A percentile compares a stretch with the other conserved stretches of the same genome.
Evolutionary conservation across 2,888 invertebrate species (phyloP).

Genomic region (Amiota communis): DNA sequence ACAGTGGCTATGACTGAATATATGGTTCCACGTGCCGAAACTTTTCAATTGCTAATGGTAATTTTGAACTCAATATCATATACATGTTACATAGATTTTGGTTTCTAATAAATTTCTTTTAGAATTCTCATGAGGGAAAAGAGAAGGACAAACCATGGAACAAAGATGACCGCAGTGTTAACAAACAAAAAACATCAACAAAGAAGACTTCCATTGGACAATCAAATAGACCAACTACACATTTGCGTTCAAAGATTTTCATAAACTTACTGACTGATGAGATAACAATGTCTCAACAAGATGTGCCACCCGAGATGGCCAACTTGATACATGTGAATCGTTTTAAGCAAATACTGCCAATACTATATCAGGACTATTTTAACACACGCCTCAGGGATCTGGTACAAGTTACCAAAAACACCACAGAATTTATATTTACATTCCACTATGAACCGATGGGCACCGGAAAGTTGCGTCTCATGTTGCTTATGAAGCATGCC

Average conservation of each 20-base stretch:
- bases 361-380: slow-evolving; percentile 87
- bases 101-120: neutral
- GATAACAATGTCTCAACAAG: slow-evolving; percentile 78
- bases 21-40: slow-evolving; percentile 82
- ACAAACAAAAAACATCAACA: neutral
- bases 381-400: slow-evolving; percentile 86
- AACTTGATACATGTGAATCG: slow-evolving; percentile 78
- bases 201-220: neutral
- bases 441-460: slow-evolving; percentile 84
- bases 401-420: slow-evolving; percentile 78
- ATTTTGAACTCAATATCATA: too few species aligned
- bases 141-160: neutral
- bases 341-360: slow-evolving; percentile 83
- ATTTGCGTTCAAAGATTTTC: slow-evolving; percentile 82
- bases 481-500: slow-evolving; percentile 84
- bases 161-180: neutral
- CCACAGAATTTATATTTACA: slow-evolving; percentile 78
- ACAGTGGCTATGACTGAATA: slow-evolving; percentile 82
- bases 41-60: slow-evolving; percentile 72
- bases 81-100: neutral
- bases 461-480: slow-evolving; percentile 84
- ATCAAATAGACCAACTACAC: slow-evolving; percentile 79
- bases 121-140: neutral
- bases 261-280: slow-evolving; percentile 86
- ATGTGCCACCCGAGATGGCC: slow-evolving; percentile 81